Evolutionary conservation across 1,140 invertebrate species (phyloP), one percentile per base, ranked within the genome.

Genomic region (Danaus plexippus): DNA sequence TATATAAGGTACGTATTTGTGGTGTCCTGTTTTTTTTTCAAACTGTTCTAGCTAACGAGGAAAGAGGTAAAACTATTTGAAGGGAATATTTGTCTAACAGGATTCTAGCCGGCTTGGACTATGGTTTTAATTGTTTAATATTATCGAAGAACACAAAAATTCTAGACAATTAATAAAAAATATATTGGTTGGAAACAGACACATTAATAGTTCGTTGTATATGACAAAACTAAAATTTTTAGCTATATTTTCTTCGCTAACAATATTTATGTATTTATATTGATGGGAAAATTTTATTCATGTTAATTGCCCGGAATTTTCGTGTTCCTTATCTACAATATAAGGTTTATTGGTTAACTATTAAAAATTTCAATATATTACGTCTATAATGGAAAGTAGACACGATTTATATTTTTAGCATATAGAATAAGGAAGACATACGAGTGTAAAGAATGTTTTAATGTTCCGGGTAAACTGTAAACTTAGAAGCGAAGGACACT

Each of bases 91-190:
- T 59, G 47, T 59, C 64, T 43, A 60, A 43, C 58, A 63, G 57
- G 22, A 55, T 60, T 69, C 53, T 62, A 74, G 65, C 69, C 63
- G 46, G 47, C 65, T 58, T 53, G 67, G 69, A 71, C 52, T 59
- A 50, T 46, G 22, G 43, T 46, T 52, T 57, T 22, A 22, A 22
- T 22, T 22, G 6, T 22, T 22, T 22, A 6, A 22, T 22, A n/a
- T n/a, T 22, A 22, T 22, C 6, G 18, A 22, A 6, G 18, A 22
- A 22, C 18, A 22, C 18, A 22, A 22, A 22, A 22, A 22, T 2
- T 7, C 11, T 44, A 12, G 10, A 44, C 43, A 44, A n/a, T 3
- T 44, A 44, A 44, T 3, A 11, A 44, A 44, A 44, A 11, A 10
- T 1, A 11, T 44, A 11, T 44, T 3, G 11, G 10, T 12, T 2